Evolutionary conservation across 2,113 vertebrate species (phyloP).

Genomic region (Pagrus major): DNA sequence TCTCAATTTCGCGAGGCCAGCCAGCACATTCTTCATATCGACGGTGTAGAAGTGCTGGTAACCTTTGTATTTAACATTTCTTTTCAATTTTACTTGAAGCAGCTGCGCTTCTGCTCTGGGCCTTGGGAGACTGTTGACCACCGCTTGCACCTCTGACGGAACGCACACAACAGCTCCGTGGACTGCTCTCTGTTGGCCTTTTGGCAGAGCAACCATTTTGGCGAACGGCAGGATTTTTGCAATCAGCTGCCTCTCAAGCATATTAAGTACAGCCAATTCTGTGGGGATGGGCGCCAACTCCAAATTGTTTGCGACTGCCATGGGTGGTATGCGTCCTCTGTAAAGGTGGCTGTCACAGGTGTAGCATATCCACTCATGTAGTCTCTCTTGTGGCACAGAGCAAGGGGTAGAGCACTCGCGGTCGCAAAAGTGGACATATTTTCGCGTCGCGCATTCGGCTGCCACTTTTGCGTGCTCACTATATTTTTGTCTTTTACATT

Average conservation of each 20-base stretch:
- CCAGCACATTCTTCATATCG: too few relatives aligned
- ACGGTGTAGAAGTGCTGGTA: neutral
- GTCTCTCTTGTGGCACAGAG: neutral
- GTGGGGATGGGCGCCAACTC: neutral
- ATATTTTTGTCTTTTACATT: too few relatives aligned
- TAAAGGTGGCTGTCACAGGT: neutral
- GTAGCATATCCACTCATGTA: neutral
- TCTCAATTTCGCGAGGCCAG: too few relatives aligned
- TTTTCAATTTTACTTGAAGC: neutral
- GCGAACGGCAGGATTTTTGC: neutral
- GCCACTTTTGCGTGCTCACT: too few relatives aligned
- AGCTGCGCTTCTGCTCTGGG: neutral
- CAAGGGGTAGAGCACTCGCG: too few relatives aligned
- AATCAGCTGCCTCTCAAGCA: constrained; percentile 2
- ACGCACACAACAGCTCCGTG: neutral
- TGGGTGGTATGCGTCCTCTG: neutral
- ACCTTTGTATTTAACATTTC: neutral
- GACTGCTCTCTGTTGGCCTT: neutral
- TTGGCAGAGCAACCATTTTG: neutral
- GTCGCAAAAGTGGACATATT: too few relatives aligned
- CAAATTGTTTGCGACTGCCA: neutral
- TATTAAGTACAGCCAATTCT: neutral
- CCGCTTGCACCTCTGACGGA: neutral
- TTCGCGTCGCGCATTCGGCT: too few relatives aligned
- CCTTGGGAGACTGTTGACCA: neutral